These are phyloP conservation scores for Leptinotarsa tumamoca DNA, from an alignment of 2,888 invertebrate genomes.

Conservation along the genomic window DNA sequence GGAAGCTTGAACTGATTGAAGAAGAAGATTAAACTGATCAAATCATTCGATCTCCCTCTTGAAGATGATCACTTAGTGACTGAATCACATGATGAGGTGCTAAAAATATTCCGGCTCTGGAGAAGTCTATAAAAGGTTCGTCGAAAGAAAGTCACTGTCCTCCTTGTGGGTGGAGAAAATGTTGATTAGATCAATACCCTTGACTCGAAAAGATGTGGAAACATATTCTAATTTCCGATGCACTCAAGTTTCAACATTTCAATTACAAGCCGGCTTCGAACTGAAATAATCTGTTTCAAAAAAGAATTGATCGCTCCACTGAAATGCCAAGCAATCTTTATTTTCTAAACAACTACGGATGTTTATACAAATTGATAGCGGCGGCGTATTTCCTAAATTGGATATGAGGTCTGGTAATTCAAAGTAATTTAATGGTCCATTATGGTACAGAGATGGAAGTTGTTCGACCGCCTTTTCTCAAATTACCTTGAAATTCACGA, in stretches of 20 bases:
- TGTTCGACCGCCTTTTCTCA: slow-evolving; percentile 36
- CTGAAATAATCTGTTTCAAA: background rate
- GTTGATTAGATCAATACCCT: background rate
- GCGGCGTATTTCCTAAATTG: slow-evolving; percentile 4
- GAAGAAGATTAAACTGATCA: too few species aligned
- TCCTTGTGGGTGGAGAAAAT: too few species aligned
- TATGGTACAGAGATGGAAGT: slow-evolving; percentile 31
- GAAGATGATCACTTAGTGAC: too few species aligned
- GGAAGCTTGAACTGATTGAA: too few species aligned
- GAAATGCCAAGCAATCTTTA: too few species aligned
- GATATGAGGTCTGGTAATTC: slow-evolving; percentile 17
- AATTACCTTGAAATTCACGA: slow-evolving; percentile 40
- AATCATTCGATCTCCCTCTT: too few species aligned
- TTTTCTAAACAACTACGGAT: background rate
- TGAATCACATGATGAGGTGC: too few species aligned
- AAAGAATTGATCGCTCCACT: background rate
- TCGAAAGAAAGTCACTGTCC: too few species aligned
- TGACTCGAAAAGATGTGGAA: background rate
- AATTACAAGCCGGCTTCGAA: slow-evolving; percentile 1
- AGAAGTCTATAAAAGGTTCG: too few species aligned
- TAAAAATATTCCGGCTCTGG: too few species aligned
- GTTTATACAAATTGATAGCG: slow-evolving; percentile 8
- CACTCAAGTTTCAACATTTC: background rate
- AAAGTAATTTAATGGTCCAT: slow-evolving; percentile 23
- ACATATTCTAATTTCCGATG: background rate